These are phyloP conservation scores for Semaprochilodus insignis DNA, from an alignment of 2,797 vertebrate genomes.

Conservation along the genomic window DNA sequence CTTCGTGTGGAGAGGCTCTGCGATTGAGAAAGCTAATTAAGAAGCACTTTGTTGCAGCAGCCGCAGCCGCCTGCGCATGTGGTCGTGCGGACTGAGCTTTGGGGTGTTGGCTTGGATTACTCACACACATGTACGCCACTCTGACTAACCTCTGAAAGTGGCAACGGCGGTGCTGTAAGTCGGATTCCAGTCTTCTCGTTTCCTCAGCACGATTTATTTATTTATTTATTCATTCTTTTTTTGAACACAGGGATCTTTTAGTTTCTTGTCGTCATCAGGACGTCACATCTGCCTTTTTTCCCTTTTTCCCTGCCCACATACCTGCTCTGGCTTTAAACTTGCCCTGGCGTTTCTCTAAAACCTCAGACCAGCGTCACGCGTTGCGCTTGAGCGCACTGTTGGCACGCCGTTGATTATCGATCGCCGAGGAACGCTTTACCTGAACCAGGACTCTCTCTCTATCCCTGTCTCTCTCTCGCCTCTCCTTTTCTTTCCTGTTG, in stretches of 20 bases:
- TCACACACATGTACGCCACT: neutral
- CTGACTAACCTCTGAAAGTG: neutral
- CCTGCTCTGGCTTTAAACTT: conserved; percentile 32
- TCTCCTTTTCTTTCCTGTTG: neutral
- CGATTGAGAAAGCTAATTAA: neutral
- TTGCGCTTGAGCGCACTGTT: neutral
- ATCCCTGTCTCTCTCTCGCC: neutral
- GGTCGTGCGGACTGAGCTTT: conserved; percentile 17
- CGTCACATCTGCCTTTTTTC: neutral
- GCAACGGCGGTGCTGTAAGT: neutral
- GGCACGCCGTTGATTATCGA: neutral
- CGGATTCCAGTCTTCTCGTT: neutral
- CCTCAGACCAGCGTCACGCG: conserved; percentile 45
- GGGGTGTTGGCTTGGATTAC: conserved; percentile 47
- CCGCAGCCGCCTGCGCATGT: neutral
- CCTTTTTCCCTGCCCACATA: neutral
- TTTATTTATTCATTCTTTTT: neutral
- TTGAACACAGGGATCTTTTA: neutral
- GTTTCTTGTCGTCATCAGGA: conserved; percentile 33
- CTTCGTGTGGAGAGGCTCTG: neutral
- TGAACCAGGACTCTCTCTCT: neutral
- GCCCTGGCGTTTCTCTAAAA: conserved; percentile 33
- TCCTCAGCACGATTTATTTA: neutral
- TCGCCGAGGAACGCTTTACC: neutral
- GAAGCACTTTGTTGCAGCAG: conserved; percentile 17